Conservation (phyloP, 2,113 vertebrate genomes). For the Poecilia latipinna region DNA sequence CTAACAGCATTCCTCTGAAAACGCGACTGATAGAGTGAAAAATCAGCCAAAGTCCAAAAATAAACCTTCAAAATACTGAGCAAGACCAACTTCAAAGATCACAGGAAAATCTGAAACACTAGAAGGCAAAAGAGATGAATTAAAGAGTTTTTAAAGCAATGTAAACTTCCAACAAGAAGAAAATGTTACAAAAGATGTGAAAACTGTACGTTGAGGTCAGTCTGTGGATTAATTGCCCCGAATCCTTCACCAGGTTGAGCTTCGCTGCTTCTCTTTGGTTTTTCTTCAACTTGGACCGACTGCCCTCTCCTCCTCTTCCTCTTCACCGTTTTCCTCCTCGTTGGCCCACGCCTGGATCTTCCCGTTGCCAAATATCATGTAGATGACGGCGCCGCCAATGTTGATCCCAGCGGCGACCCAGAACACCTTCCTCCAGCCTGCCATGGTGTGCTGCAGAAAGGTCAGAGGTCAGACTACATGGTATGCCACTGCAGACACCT, state of each 20-base stretch:
- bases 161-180: background rate
- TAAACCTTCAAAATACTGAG: background rate
- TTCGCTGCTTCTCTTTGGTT: background rate
- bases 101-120: background rate
- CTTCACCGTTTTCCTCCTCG: constrained; percentile 62
- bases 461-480: background rate
- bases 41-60: background rate
- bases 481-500: too few species aligned
- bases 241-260: background rate
- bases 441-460: constrained; percentile 69
- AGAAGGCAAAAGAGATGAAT: background rate
- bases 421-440: constrained; percentile 81
- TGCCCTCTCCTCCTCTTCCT: constrained; percentile 54
- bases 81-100: background rate
- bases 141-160: background rate
- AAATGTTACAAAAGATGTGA: background rate
- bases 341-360: constrained; percentile 80
- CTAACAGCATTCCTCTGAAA: background rate
- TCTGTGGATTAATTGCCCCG: too few species aligned
- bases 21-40: background rate
- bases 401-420: constrained; percentile 74
- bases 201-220: background rate
- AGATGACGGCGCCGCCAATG: constrained; percentile 70
- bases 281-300: background rate
- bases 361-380: constrained; percentile 69